A percentile compares a stretch with the other conserved stretches of the same genome.
These are phyloP conservation scores for Phalera bucephala DNA, from an alignment of 2,888 invertebrate species.

Conservation along the genomic window DNA sequence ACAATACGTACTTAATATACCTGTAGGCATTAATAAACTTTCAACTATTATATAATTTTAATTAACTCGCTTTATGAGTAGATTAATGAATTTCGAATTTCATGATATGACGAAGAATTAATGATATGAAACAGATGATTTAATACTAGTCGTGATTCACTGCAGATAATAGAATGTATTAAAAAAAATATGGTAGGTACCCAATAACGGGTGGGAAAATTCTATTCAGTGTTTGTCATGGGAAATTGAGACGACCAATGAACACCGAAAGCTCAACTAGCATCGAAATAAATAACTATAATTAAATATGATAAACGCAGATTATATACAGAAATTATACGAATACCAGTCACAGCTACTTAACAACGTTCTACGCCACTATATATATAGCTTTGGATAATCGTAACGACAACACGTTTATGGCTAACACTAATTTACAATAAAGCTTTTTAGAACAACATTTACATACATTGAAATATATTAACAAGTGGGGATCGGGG, in stretches of 20 bases:
- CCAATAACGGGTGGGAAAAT: too few species aligned
- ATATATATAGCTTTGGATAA: conserved; percentile 77
- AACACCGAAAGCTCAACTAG: conserved; percentile 67
- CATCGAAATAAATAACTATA: conserved; percentile 75
- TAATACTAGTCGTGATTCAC: conserved; percentile 18
- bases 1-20: too few species aligned
- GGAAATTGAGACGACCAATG: conserved; percentile 53
- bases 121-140: conserved; percentile 43
- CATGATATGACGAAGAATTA: conserved; percentile 30
- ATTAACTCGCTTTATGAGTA: too few species aligned
- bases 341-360: conserved; percentile 53
- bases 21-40: too few species aligned
- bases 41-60: too few species aligned
- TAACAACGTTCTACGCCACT: conserved; percentile 66
- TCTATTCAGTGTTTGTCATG: conserved; percentile 72
- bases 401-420: conserved; percentile 68
- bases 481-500: conserved; percentile 52
- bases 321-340: conserved; percentile 63
- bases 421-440: conserved; percentile 76
- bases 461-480: conserved; percentile 71
- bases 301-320: conserved; percentile 54
- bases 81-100: conserved; percentile 17
- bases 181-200: too few species aligned
- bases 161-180: too few species aligned
- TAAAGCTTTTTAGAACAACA: conserved; percentile 81